A percentile compares a stretch with the other conserved stretches of the same genome.
Evolutionary conservation across 2,888 invertebrate species (phyloP).

Genomic region (Cheilosia impressa): DNA sequence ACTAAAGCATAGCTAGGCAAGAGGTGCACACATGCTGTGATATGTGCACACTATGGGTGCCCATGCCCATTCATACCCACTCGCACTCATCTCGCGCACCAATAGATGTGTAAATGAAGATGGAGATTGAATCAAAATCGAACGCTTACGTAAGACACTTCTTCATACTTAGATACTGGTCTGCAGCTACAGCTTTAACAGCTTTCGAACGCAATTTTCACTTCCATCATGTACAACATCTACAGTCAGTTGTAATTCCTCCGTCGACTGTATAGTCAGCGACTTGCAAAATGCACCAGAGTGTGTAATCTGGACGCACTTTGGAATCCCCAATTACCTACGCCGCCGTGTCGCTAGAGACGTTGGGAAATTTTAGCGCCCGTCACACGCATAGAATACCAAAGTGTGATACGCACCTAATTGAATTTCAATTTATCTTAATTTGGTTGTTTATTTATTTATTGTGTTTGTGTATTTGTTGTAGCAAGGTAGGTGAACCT

Average conservation of each 20-base stretch:
- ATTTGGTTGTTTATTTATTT: slow-evolving; percentile 17
- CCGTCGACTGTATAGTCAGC: background rate
- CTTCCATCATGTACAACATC: slow-evolving; percentile 3
- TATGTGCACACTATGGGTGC: slow-evolving; percentile 22
- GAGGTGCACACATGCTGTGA: slow-evolving; percentile 26
- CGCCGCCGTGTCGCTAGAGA: slow-evolving; percentile 3
- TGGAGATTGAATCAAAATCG: slow-evolving; percentile 52
- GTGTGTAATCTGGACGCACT: slow-evolving; percentile 20
- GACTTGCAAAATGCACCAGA: background rate
- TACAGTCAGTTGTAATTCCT: slow-evolving; percentile 22
- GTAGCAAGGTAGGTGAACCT: slow-evolving; percentile 12
- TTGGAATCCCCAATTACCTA: slow-evolving; percentile 43
- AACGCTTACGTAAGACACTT: slow-evolving; percentile 52
- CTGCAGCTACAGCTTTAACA: background rate
- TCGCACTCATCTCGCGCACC: slow-evolving; percentile 34
- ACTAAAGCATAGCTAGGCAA: slow-evolving; percentile 8
- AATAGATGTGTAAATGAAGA: slow-evolving; percentile 4
- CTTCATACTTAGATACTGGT: slow-evolving; percentile 1
- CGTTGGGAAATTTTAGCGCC: slow-evolving; percentile 36
- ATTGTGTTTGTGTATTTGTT: background rate
- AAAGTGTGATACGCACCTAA: slow-evolving; percentile 28
- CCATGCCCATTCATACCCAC: slow-evolving; percentile 13
- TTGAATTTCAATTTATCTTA: slow-evolving; percentile 35
- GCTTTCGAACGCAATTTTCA: slow-evolving; percentile 30
- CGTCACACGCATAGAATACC: slow-evolving; percentile 26